A percentile compares a stretch with the other conserved stretches of the same genome.
These are phyloP conservation scores for Ceyx melanurus DNA, from an alignment of 2,113 vertebrate genomes.

Conservation along the genomic window DNA sequence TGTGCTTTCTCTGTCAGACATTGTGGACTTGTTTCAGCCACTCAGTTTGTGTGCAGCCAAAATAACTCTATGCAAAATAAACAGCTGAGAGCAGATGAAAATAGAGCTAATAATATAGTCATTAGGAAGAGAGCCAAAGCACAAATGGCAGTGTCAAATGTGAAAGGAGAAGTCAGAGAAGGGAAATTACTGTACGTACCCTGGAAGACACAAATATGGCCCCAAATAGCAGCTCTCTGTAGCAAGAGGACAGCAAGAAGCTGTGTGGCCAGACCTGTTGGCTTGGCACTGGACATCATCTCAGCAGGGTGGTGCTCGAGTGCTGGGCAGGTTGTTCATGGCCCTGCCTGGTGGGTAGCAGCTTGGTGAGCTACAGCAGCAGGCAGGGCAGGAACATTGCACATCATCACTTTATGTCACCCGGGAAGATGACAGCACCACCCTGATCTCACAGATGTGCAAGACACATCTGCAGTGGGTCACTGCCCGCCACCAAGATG, in stretches of 20 bases:
- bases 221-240: not conserved
- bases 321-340: not conserved
- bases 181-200: not conserved
- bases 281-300: not conserved
- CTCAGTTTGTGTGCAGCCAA: slow-evolving; percentile 54
- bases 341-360: not conserved
- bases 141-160: slow-evolving; percentile 6
- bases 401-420: not conserved
- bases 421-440: not conserved
- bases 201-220: not conserved
- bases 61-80: slow-evolving; percentile 49
- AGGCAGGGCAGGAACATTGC: not conserved
- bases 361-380: accelerated
- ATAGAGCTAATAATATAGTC: slow-evolving; percentile 63
- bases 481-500: not conserved
- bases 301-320: not conserved
- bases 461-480: not conserved
- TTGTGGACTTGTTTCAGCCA: slow-evolving; percentile 30
- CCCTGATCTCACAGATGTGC: not conserved
- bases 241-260: not conserved
- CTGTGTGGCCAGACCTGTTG: not conserved
- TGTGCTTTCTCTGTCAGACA: not conserved
- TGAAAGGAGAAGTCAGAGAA: slow-evolving; percentile 38
- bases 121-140: slow-evolving; percentile 66
- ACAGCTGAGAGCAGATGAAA: slow-evolving; percentile 66